Evolutionary conservation across 2,113 vertebrate species (phyloP).

Genomic region (Syngnathus floridae): DNA sequence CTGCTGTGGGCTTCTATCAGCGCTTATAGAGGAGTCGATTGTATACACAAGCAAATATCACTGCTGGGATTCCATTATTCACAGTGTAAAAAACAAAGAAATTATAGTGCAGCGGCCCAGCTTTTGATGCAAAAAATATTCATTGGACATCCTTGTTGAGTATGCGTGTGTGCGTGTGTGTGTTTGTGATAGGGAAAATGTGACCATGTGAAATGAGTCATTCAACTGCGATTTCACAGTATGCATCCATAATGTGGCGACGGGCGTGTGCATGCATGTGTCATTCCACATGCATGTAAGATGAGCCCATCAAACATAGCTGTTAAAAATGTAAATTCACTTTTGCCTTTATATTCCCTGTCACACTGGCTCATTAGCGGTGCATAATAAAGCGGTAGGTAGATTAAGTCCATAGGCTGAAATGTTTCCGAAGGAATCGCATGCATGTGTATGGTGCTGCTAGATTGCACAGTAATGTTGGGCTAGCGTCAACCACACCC

Average conservation of each 20-base stretch:
- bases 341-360: slow-evolving; percentile 5
- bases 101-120: slow-evolving; percentile 33
- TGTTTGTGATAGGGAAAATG: slow-evolving; percentile 10
- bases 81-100: slow-evolving; percentile 39
- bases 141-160: slow-evolving; percentile 18
- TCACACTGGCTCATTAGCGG: slow-evolving; percentile 29
- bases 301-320: slow-evolving; percentile 18
- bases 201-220: slow-evolving; percentile 12
- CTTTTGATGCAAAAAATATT: slow-evolving; percentile 43
- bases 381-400: slow-evolving; percentile 38
- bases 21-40: neutral
- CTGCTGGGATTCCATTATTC: slow-evolving; percentile 43
- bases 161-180: neutral
- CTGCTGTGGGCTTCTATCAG: slow-evolving; percentile 23
- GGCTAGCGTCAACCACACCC: slow-evolving; percentile 14
- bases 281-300: slow-evolving; percentile 23
- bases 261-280: neutral
- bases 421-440: slow-evolving; percentile 11
- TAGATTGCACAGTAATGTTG: neutral
- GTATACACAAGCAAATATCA: slow-evolving; percentile 6
- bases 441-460: neutral
- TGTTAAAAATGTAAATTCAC: slow-evolving; percentile 44
- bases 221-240: slow-evolving; percentile 29
- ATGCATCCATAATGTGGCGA: slow-evolving; percentile 15
- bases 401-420: slow-evolving; percentile 26